Conservation (phyloP, 1,140 invertebrate species). For the Thalassaphorura encarpata region DNA sequence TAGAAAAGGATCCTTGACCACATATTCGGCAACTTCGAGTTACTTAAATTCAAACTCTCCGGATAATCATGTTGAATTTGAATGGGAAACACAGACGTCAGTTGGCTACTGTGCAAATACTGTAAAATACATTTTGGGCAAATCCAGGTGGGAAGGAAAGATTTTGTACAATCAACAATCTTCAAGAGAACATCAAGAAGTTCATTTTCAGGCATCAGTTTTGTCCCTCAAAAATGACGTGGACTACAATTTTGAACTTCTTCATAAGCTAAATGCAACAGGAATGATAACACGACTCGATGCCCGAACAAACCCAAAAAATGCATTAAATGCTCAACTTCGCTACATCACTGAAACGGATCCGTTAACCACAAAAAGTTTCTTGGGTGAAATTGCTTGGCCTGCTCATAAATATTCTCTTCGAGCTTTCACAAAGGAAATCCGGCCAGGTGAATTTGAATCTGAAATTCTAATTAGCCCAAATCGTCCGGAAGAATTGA, state of each 20-base stretch:
- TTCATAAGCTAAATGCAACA: conserved; percentile 6
- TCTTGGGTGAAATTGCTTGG: conserved; percentile 17
- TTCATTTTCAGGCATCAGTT: conserved; percentile 22
- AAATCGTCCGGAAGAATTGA: conserved; percentile 18
- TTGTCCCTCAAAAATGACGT: conserved; percentile 18
- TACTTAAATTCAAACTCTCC: conserved; percentile 30
- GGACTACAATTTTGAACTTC: conserved; percentile 29
- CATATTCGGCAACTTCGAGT: conserved; percentile 16
- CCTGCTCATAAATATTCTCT: conserved; percentile 13
- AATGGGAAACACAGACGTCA: conserved; percentile 33
- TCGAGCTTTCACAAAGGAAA: conserved; percentile 6
- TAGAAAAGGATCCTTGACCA: conserved; percentile 31
- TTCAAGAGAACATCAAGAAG: conserved; percentile 16
- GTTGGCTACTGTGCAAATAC: conserved; percentile 34
- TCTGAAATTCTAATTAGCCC: conserved; percentile 16
- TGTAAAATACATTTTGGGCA: conserved; percentile 23
- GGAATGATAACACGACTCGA: conserved; percentile 12
- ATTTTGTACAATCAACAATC: conserved; percentile 27
- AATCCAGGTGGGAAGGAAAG: conserved; percentile 28
- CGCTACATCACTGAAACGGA: too few relatives aligned
- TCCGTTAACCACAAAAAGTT: too few relatives aligned
- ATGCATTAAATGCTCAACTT: conserved; percentile 16
- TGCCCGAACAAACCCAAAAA: conserved; percentile 8
- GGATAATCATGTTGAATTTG: conserved; percentile 31
- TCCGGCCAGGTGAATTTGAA: conserved; percentile 15